These are phyloP conservation scores for Glareola pratincola DNA, from an alignment of 2,113 vertebrate species.

Conservation along the genomic window DNA sequence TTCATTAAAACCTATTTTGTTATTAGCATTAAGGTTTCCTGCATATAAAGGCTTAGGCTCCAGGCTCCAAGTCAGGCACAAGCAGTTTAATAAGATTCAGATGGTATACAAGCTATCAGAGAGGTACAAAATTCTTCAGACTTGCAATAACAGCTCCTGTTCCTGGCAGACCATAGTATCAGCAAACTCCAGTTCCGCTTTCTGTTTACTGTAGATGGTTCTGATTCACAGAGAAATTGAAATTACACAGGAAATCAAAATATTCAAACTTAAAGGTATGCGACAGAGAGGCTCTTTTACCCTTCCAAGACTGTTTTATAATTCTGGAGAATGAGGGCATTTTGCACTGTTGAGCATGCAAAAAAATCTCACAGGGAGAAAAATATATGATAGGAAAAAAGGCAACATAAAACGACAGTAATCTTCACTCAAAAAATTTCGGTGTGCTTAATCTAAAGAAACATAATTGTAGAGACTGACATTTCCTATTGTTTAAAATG, in stretches of 20 bases:
- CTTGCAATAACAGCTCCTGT: conserved; percentile 49
- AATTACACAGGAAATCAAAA: conserved; percentile 72
- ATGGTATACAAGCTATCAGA: conserved; percentile 35
- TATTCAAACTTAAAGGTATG: conserved; percentile 54
- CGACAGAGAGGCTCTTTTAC: conserved; percentile 11
- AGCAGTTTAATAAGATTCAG: conserved; percentile 63
- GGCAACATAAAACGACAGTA: not conserved
- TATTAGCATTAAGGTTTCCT: not conserved
- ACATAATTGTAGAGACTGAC: not conserved
- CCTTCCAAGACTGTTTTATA: conserved; percentile 33
- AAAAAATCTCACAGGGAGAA: conserved; percentile 34
- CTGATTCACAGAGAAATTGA: conserved; percentile 68
- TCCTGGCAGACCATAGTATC: conserved; percentile 49
- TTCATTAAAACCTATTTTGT: conserved; percentile 49
- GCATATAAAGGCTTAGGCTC: not conserved
- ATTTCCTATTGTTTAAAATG: not conserved
- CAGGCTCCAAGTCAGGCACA: not conserved
- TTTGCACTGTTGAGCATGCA: not conserved
- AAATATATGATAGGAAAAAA: not conserved
- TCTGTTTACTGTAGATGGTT: conserved; percentile 67
- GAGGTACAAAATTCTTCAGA: conserved; percentile 49
- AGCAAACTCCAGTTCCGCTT: conserved; percentile 55
- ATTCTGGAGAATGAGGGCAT: conserved; percentile 41
- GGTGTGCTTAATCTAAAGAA: not conserved
- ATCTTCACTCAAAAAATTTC: not conserved